A percentile compares a stretch with the other conserved stretches of the same genome.
Conservation (phyloP, 2,888 invertebrate genomes). For the Apamea monoglypha region DNA sequence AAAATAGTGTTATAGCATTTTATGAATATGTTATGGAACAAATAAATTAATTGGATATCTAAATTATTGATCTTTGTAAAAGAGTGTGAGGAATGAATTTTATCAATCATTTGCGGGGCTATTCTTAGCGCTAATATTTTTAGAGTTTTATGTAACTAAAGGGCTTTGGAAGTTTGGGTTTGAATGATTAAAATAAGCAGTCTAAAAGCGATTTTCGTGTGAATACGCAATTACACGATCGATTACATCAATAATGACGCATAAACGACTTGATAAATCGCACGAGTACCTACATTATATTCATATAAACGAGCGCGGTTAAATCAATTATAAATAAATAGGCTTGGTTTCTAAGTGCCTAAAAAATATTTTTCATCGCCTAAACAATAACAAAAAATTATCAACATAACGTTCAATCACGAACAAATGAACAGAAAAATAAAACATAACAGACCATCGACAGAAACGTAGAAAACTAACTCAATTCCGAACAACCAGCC, state of each 20-base stretch:
- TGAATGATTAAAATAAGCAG: no score
- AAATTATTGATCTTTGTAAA: constrained; percentile 40
- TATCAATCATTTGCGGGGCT: constrained; percentile 35
- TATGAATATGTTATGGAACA: neutral
- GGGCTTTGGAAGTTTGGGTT: neutral
- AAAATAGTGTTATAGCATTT: neutral
- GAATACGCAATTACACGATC: neutral
- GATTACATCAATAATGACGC: no score
- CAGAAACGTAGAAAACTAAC: constrained; percentile 22
- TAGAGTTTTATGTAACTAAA: constrained; percentile 1
- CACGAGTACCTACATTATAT: no score
- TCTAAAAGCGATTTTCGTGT: no score
- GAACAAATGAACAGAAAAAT: constrained; percentile 16
- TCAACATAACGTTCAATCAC: no score
- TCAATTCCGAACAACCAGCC: constrained; percentile 11
- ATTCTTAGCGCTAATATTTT: neutral
- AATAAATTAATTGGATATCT: constrained; percentile 44
- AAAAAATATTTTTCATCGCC: no score
- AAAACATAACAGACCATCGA: constrained; percentile 14
- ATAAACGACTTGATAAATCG: no score
- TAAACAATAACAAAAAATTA: neutral
- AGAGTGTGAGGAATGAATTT: constrained; percentile 23
- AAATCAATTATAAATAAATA: no score
- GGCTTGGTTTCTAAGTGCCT: no score
- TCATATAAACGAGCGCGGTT: no score